Evolutionary conservation across 2,888 invertebrate genomes (phyloP), one percentile per base, ranked within the genome.

Genomic region (Thelaira solivaga): DNA sequence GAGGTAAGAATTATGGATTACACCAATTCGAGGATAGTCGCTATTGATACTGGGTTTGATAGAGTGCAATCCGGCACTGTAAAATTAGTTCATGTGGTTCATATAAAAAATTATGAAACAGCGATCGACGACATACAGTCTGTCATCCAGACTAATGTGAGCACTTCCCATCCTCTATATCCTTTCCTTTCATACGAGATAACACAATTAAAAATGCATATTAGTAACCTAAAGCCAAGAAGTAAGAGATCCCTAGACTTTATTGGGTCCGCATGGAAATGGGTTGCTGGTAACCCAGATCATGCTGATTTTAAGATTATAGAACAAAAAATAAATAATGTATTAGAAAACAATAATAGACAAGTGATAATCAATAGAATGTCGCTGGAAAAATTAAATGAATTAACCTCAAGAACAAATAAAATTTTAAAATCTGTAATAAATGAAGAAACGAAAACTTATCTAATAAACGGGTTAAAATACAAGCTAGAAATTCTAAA

Each of bases 221-320:
- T 61, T 20, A 45, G 13, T 13, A 29, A 13, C 5, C 4, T 61
- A 20, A 31, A n/a, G n/a, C n/a, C n/a, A n/a, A n/a, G n/a, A n/a
- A 41, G 26, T 4, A 41, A 31, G 7, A 57, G 26, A 41, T 29
- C 26, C 41, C 18, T 57, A 6, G 13, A 39, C 36, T 55, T 55
- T n/a, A 55, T 55, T 2, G 34, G 39, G 11, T 55, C 53, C 11
- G 53, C 13, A 24, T 43, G 57, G 57, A 41, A 57, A 41, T 57
- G 57, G 41, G 16, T n/a, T n/a, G 36, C 36, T 8, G 24, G 39
- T 10, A 57, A 49, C 13, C 62, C 68, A 11, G 67, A 78, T 43
- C 69, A 71, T 13, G 39, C 34, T 16, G 67, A 77, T 62, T 61
- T 72, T 4, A 8, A 41, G 43, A 67, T 61, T 53, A 20, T 41